These are phyloP conservation scores for Charadrius vociferus DNA, from an alignment of 2,113 vertebrate species.

Conservation along the genomic window DNA sequence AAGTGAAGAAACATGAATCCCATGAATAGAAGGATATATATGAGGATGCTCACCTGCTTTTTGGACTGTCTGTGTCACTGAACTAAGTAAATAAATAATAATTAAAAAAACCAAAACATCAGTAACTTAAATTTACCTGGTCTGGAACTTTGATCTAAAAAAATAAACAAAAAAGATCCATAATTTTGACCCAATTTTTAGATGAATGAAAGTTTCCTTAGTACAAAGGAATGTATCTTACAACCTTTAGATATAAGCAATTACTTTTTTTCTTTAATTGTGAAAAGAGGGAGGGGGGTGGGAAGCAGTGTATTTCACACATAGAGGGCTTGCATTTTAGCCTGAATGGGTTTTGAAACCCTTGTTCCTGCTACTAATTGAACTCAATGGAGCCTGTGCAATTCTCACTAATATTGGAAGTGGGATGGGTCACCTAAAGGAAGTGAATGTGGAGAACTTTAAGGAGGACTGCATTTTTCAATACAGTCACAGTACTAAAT, in stretches of 20 bases:
- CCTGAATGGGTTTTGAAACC: conserved; percentile 50
- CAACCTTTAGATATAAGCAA: conserved; percentile 36
- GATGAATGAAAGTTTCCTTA: conserved; percentile 46
- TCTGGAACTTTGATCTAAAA: conserved; percentile 36
- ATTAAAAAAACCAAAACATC: conserved; percentile 4
- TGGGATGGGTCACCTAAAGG: conserved; percentile 63
- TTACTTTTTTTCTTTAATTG: conserved; percentile 39
- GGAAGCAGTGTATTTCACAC: conserved; percentile 40
- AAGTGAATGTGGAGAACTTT: conserved; percentile 69
- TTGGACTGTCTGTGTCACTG: conserved; percentile 70
- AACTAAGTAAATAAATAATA: conserved; percentile 66
- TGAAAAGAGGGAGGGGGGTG: conserved; percentile 25
- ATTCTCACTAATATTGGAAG: conserved; percentile 63
- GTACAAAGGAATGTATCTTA: conserved; percentile 62
- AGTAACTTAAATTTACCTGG: conserved; percentile 52
- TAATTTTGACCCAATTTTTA: conserved; percentile 51
- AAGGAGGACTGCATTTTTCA: conserved; percentile 80
- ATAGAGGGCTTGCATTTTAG: conserved; percentile 58
- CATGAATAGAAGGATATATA: conserved; percentile 59
- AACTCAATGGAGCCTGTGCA: conserved; percentile 71
- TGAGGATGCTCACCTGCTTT: conserved; percentile 52
- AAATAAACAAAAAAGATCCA: neutral
- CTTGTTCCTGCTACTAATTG: conserved; percentile 63
- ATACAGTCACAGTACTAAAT: conserved; percentile 78
- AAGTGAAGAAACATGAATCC: conserved; percentile 59